Percentiles rank a stretch among this genome's conserved stretches.
Conservation (phyloP, 2,888 invertebrate species). For the Prosapia bicincta region DNA sequence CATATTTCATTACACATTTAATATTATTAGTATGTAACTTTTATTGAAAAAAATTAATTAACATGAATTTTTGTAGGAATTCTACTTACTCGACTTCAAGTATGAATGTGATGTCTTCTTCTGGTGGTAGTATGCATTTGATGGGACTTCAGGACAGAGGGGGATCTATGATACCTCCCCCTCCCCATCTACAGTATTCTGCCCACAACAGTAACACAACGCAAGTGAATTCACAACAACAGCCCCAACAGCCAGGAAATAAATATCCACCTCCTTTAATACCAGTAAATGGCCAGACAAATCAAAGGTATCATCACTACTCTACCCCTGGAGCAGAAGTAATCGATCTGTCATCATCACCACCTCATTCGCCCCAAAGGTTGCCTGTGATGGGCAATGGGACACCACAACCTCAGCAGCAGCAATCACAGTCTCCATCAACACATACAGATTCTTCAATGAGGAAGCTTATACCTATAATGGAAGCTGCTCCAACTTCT, state of each 20-base stretch:
- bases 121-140: conserved; percentile 24
- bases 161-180: conserved; percentile 31
- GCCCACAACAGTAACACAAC: neutral
- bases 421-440: conserved; percentile 54
- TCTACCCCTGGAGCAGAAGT: conserved; percentile 44
- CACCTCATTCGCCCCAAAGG: conserved; percentile 47
- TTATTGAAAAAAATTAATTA: too few relatives aligned
- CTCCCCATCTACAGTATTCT: conserved; percentile 31
- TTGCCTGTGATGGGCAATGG: conserved; percentile 31
- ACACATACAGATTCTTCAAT: conserved; percentile 52
- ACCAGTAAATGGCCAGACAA: conserved; percentile 46
- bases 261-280: conserved; percentile 56
- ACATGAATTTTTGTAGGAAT: conserved; percentile 21
- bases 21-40: too few relatives aligned
- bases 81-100: conserved; percentile 25
- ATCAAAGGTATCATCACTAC: conserved; percentile 33
- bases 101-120: conserved; percentile 12
- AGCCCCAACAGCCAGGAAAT: conserved; percentile 10
- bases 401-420: conserved; percentile 26
- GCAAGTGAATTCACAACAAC: conserved; percentile 4
- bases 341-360: conserved; percentile 53
- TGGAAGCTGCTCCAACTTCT: conserved; percentile 60
- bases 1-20: too few relatives aligned
- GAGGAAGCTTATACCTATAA: conserved; percentile 65
- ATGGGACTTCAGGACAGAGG: conserved; percentile 16